These are phyloP conservation scores for Poeciliopsis gracilis DNA, from an alignment of 2,797 vertebrate species.

Conservation along the genomic window DNA sequence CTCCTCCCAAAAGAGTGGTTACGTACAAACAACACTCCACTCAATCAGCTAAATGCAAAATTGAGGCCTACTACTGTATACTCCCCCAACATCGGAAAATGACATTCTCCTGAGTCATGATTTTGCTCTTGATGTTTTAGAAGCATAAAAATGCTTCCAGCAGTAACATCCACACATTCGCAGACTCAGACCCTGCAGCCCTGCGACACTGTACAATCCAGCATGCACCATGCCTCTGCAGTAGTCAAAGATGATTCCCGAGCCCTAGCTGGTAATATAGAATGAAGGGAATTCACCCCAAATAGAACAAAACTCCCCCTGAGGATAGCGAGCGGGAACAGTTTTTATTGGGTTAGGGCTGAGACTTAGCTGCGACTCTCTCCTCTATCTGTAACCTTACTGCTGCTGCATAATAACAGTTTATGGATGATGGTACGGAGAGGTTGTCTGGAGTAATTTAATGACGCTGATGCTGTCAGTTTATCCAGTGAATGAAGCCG, in stretches of 20 bases:
- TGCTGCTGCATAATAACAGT: constrained; percentile 33
- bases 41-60: constrained; percentile 29
- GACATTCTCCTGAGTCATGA: constrained; percentile 62
- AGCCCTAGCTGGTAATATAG: constrained; percentile 64
- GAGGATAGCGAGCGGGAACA: constrained; percentile 63
- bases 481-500: constrained; percentile 14
- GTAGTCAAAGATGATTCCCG: constrained; percentile 64
- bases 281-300: constrained; percentile 75
- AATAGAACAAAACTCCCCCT: constrained; percentile 73
- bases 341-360: constrained; percentile 67
- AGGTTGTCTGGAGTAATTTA: constrained; percentile 34
- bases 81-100: constrained; percentile 31
- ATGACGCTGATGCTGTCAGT: constrained; percentile 23
- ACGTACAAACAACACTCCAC: constrained; percentile 14
- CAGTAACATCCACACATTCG: constrained; percentile 50
- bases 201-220: constrained; percentile 62
- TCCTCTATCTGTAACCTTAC: constrained; percentile 49
- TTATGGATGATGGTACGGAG: constrained; percentile 29
- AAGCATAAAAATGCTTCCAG: constrained; percentile 52
- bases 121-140: constrained; percentile 54
- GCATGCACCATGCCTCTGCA: constrained; percentile 61
- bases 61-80: constrained; percentile 29
- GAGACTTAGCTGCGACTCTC: constrained; percentile 58
- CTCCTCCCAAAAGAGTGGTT: constrained; percentile 10
- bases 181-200: constrained; percentile 43